These are phyloP conservation scores for Chrysemys picta DNA, from an alignment of 2,113 vertebrate species.

Conservation along the genomic window DNA sequence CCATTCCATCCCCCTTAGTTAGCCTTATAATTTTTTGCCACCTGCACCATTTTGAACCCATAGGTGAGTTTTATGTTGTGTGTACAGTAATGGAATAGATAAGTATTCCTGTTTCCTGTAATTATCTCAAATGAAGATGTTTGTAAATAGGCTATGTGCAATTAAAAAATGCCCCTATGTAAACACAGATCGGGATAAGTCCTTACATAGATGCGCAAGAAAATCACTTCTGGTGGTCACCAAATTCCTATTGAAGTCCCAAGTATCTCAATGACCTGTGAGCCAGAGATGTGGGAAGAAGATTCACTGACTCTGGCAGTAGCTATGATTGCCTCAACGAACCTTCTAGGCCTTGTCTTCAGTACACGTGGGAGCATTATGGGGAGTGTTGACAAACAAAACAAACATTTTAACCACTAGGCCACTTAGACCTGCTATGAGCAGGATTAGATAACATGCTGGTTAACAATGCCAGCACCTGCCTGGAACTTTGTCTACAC, in stretches of 20 bases:
- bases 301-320: neutral
- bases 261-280: neutral
- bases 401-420: neutral
- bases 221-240: neutral
- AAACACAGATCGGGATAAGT: neutral
- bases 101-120: accelerated
- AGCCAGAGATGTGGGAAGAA: neutral
- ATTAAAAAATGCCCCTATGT: neutral
- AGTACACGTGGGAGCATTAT: neutral
- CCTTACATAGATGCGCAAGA: neutral
- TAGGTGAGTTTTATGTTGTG: neutral
- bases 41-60: neutral
- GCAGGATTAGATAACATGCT: neutral
- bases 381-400: neutral
- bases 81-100: neutral
- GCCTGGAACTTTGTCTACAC: neutral
- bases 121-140: neutral
- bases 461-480: neutral
- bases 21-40: neutral
- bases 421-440: neutral
- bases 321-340: accelerated
- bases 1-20: neutral
- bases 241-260: accelerated
- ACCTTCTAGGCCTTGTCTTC: neutral
- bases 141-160: neutral